Conservation (phyloP, 1,140 invertebrate species). For the Yoshiicerus persimilis region DNA sequence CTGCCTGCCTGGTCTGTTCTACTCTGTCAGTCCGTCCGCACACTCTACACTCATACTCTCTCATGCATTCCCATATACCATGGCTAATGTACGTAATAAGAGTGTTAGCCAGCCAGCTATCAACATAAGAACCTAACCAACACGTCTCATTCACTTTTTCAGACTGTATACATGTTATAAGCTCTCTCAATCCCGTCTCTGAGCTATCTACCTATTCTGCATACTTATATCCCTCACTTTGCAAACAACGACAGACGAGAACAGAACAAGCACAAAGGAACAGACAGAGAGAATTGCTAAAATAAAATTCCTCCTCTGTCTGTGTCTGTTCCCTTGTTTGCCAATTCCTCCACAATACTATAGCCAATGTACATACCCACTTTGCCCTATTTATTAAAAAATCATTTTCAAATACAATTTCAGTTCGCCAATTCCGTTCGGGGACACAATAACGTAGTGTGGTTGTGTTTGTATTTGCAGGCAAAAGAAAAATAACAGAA, state of each 20-base stretch:
- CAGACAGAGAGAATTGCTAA: slow-evolving; percentile 11
- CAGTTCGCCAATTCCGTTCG: not conserved
- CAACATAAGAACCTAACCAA: not conserved
- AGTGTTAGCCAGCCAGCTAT: not conserved
- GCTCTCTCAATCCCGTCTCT: not conserved
- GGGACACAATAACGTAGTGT: not conserved
- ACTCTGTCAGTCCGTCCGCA: not conserved
- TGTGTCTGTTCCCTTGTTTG: slow-evolving; percentile 1
- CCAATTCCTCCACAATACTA: not conserved
- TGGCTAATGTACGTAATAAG: not conserved
- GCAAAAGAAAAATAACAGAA: not conserved
- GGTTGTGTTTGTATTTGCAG: not conserved
- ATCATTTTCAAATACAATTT: not conserved
- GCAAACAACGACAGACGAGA: not conserved
- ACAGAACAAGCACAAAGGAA: not conserved
- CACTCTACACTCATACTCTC: not conserved
- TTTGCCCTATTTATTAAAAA: not conserved
- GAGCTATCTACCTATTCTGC: not conserved
- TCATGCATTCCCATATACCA: not conserved
- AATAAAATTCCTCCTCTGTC: not conserved
- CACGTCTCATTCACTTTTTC: not conserved
- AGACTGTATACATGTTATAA: not conserved
- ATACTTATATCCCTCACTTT: not conserved
- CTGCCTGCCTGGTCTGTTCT: too few species aligned
- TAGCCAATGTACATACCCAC: not conserved